Conservation (phyloP, 2,797 vertebrate species). For the Rhinoraja longicauda region DNA sequence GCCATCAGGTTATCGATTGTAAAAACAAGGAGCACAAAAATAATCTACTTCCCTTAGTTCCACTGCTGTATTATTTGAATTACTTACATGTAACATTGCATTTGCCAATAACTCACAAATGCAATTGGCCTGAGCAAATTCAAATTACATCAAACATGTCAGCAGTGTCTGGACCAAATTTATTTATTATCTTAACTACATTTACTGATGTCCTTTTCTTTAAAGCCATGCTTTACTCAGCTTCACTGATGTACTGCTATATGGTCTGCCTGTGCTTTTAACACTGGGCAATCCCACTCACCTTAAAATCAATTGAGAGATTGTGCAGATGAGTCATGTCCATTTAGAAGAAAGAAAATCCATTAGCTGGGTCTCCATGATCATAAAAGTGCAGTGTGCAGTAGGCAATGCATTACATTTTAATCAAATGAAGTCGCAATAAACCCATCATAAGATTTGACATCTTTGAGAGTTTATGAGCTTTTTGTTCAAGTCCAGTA, state of each 20-base stretch:
- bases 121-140: not conserved
- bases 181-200: not conserved
- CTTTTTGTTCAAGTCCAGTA: not conserved
- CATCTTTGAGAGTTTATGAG: not conserved
- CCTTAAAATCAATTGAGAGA: slow-evolving; percentile 11
- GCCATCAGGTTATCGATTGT: not conserved
- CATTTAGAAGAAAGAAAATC: slow-evolving; percentile 24
- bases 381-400: not conserved
- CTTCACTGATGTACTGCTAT: not conserved
- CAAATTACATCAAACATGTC: not conserved
- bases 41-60: too few species aligned
- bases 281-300: not conserved
- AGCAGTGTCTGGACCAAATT: not conserved
- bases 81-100: not conserved
- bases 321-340: not conserved
- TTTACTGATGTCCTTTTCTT: not conserved
- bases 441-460: not conserved
- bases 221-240: not conserved
- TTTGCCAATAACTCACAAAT: not conserved
- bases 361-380: not conserved
- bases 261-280: not conserved
- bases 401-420: slow-evolving; percentile 4
- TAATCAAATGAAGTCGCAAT: slow-evolving; percentile 23
- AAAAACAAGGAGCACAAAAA: not conserved
- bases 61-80: not conserved